phyloP scores from a whole-genome alignment of 2,797 vertebrate species.

The Urosaurus nigricauda region DNA sequence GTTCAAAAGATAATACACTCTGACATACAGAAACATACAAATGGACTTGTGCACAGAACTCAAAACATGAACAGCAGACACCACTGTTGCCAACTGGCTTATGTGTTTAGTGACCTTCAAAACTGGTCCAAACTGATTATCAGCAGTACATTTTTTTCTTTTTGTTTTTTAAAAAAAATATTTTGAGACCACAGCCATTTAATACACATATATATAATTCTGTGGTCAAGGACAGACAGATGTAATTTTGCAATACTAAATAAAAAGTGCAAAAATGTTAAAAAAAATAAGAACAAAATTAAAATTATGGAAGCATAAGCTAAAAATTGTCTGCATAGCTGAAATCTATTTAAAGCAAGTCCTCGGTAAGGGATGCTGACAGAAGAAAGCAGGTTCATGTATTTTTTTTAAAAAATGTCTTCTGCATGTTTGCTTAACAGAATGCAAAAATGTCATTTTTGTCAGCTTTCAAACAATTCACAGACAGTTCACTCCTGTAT shows the following conservation, averaged over 20 bases:
- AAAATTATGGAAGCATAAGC: constrained; percentile 89
- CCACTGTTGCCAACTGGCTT: constrained; percentile 83
- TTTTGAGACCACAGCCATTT: constrained; percentile 88
- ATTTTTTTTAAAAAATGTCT: constrained; percentile 73
- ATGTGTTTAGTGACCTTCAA: constrained; percentile 83
- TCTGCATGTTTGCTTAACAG: constrained; percentile 77
- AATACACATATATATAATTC: constrained; percentile 84
- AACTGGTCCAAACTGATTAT: constrained; percentile 85
- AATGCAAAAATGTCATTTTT: constrained; percentile 77
- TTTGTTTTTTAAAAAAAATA: constrained; percentile 83
- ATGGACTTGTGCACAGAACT: constrained; percentile 85
- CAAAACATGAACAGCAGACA: constrained; percentile 81
- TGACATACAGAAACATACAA: constrained; percentile 82
- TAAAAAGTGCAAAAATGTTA: constrained; percentile 85
- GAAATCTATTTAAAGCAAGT: constrained; percentile 95
- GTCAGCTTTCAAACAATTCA: constrained; percentile 79
- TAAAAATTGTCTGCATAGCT: constrained; percentile 95
- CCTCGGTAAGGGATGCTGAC: constrained; percentile 81
- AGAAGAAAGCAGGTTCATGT: constrained; percentile 77
- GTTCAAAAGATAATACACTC: constrained; percentile 78
- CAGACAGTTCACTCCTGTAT: constrained; percentile 91
- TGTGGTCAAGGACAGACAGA: constrained; percentile 85
- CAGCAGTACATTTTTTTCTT: constrained; percentile 78
- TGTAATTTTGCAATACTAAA: constrained; percentile 83
- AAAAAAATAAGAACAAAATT: constrained; percentile 78